These are phyloP conservation scores for Lycodopsis pacificus DNA, from an alignment of 2,797 vertebrate genomes.

Conservation along the genomic window DNA sequence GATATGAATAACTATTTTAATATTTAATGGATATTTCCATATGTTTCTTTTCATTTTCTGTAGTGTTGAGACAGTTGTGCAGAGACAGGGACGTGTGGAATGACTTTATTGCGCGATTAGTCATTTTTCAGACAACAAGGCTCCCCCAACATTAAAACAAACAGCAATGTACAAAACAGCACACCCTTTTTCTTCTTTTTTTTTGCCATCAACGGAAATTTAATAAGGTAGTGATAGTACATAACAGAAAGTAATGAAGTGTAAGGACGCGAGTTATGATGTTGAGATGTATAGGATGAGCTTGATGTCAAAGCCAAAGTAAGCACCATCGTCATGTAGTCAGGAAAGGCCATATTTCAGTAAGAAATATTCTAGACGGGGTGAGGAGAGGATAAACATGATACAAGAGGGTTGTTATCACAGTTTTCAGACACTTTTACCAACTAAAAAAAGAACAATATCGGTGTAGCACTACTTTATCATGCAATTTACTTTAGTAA, in stretches of 20 bases:
- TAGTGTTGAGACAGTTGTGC: constrained; percentile 60
- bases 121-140: constrained; percentile 88
- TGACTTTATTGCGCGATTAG: constrained; percentile 87
- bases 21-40: not conserved
- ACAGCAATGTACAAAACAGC: constrained; percentile 87
- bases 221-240: constrained; percentile 87
- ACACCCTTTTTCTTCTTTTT: constrained; percentile 74
- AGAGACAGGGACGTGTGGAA: constrained; percentile 78
- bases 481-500: constrained; percentile 90
- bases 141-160: constrained; percentile 86
- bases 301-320: constrained; percentile 86
- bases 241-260: constrained; percentile 83
- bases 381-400: constrained; percentile 81
- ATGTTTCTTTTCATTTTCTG: not conserved
- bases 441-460: constrained; percentile 86
- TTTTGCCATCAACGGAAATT: constrained; percentile 87
- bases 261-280: constrained; percentile 77
- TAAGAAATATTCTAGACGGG: constrained; percentile 80
- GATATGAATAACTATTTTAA: not conserved
- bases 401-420: constrained; percentile 86
- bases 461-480: constrained; percentile 88
- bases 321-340: constrained; percentile 88
- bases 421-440: constrained; percentile 88
- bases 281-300: constrained; percentile 81
- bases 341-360: constrained; percentile 85